Percentiles rank a stretch among this genome's conserved stretches.
Evolutionary conservation across 2,113 vertebrate genomes (phyloP).

Genomic region (Atlantisia rogersi): DNA sequence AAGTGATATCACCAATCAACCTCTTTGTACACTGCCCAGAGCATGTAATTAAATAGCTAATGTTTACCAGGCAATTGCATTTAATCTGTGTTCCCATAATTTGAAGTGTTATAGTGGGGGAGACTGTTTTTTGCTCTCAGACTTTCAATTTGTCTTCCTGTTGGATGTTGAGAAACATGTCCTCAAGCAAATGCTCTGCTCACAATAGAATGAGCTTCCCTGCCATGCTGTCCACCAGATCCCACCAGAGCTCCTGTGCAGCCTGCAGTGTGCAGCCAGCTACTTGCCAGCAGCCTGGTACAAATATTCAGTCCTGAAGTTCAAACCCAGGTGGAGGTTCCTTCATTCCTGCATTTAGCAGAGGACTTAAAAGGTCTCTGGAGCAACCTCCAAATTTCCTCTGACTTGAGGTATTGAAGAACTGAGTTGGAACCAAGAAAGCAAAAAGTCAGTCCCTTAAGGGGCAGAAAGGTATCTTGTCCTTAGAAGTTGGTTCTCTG

Average conservation of each 20-base stretch:
- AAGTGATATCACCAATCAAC: not conserved
- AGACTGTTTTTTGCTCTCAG: not conserved
- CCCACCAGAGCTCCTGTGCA: not conserved
- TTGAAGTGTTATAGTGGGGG: not conserved
- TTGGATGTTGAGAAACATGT: not conserved
- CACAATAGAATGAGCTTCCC: not conserved
- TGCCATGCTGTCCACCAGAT: fast-evolving
- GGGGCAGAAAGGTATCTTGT: not conserved
- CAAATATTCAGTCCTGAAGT: not conserved
- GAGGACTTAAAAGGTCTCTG: not conserved
- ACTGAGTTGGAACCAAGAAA: not conserved
- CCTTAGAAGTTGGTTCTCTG: not conserved
- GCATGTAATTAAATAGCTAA: constrained; percentile 2
- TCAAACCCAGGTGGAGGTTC: not conserved
- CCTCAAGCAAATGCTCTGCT: not conserved
- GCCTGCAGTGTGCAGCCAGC: fast-evolving
- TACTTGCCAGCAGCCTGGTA: not conserved
- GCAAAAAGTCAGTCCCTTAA: not conserved
- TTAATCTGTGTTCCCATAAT: not conserved
- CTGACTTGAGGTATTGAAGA: not conserved
- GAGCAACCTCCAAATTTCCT: not conserved
- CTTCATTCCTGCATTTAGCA: not conserved
- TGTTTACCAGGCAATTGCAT: not conserved
- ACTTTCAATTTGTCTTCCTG: not conserved
- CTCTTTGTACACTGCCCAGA: not conserved